Evolutionary conservation across 2,113 vertebrate genomes (phyloP).

Genomic region (Chloropsis cyanopogon): DNA sequence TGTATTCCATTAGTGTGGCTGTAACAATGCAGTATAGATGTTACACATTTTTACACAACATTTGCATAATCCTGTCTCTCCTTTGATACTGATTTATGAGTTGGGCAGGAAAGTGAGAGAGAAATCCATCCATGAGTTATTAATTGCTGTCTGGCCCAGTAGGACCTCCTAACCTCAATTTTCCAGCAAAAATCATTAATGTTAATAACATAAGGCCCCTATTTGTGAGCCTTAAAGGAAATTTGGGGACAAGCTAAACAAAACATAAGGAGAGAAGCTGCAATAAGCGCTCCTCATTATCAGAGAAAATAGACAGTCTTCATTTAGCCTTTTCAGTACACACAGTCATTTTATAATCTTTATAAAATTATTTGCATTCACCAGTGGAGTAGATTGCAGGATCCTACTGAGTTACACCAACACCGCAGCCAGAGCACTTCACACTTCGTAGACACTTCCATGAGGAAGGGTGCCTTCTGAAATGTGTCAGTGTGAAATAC

Average conservation of each 20-base stretch:
- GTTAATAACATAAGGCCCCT: slow-evolving; percentile 38
- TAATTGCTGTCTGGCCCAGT: slow-evolving; percentile 51
- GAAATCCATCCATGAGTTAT: slow-evolving; percentile 46
- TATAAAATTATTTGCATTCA: neutral
- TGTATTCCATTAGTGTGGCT: neutral
- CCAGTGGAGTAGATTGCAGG: neutral
- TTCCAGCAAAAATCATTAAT: slow-evolving; percentile 57
- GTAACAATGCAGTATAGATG: neutral
- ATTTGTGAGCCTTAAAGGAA: neutral
- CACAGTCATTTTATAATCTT: neutral
- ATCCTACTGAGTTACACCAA: neutral
- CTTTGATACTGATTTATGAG: slow-evolving; percentile 58
- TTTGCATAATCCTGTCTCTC: slow-evolving; percentile 52
- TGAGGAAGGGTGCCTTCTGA: neutral
- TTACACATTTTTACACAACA: neutral
- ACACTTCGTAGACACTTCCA: neutral
- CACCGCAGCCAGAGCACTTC: neutral
- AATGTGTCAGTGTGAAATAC: neutral
- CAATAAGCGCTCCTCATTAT: neutral
- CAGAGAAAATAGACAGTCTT: neutral
- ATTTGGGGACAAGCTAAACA: neutral
- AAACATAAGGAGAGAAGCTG: neutral
- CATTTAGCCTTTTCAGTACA: neutral
- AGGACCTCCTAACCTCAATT: slow-evolving; percentile 63
- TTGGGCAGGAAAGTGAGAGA: slow-evolving; percentile 49